Evolutionary conservation across 1,140 invertebrate genomes (phyloP).

Genomic region (Dinoponera quadriceps): DNA sequence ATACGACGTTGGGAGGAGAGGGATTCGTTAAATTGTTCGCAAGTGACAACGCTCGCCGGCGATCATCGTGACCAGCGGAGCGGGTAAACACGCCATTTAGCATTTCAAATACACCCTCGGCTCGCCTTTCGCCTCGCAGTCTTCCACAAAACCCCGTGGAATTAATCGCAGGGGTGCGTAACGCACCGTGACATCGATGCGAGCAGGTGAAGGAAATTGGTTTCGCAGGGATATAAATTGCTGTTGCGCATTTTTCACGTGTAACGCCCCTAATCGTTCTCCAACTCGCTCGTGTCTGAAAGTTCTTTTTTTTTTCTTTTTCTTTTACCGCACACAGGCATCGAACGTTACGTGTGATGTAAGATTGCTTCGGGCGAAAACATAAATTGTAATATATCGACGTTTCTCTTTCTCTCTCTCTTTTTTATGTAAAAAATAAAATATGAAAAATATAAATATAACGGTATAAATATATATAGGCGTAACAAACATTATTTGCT

Average conservation of each 20-base stretch:
- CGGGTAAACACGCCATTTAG: constrained; percentile 72
- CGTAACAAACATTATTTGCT: not conserved
- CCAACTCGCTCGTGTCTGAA: not conserved
- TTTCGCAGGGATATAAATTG: constrained; percentile 33
- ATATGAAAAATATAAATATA: too few species aligned
- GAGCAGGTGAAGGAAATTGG: constrained; percentile 80
- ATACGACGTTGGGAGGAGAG: not conserved
- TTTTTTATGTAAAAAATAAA: too few species aligned
- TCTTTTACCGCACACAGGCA: not conserved
- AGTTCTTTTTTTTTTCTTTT: not conserved
- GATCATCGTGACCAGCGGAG: constrained; percentile 57
- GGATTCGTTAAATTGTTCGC: constrained; percentile 11
- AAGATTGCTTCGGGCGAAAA: not conserved
- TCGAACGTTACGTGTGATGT: not conserved
- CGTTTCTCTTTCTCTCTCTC: too few species aligned
- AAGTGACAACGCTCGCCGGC: not conserved
- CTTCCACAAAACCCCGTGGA: constrained; percentile 51
- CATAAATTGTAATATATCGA: constrained; percentile 4
- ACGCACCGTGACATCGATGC: constrained; percentile 76
- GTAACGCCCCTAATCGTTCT: constrained; percentile 20
- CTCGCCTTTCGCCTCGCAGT: constrained; percentile 17
- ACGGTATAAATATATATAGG: constrained; percentile 5
- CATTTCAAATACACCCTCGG: constrained; percentile 27
- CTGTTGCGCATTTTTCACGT: constrained; percentile 1
- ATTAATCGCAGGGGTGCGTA: constrained; percentile 75